Evolutionary conservation across 1,140 invertebrate species (phyloP).

Genomic region (Drosophila mauritiana): DNA sequence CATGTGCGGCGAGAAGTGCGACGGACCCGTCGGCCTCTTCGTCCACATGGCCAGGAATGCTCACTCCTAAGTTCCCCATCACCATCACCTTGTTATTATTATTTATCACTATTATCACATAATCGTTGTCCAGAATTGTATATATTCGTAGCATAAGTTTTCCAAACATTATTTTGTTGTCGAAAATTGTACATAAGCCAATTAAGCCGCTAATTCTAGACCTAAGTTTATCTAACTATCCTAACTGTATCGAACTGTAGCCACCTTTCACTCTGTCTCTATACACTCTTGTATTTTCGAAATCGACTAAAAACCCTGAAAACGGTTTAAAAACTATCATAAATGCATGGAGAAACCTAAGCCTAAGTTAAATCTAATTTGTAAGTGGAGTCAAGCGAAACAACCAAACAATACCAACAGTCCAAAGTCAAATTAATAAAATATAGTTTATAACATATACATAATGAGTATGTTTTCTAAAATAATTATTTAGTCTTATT

Average conservation of each 20-base stretch:
- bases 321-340: constrained; percentile 77
- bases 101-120: constrained; percentile 63
- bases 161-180: constrained; percentile 64
- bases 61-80: constrained; percentile 87
- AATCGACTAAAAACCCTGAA: constrained; percentile 67
- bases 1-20: constrained; percentile 93
- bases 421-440: constrained; percentile 77
- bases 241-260: constrained; percentile 33
- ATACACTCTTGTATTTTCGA: constrained; percentile 31
- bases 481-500: constrained; percentile 60
- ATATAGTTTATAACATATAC: constrained; percentile 56
- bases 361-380: constrained; percentile 46
- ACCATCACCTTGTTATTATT: constrained; percentile 57
- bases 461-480: constrained; percentile 20
- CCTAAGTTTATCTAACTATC: constrained; percentile 50
- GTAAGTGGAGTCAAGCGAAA: constrained; percentile 65
- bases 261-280: constrained; percentile 26
- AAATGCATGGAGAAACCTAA: constrained; percentile 36
- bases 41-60: constrained; percentile 94
- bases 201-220: constrained; percentile 59
- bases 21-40: constrained; percentile 95
- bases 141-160: constrained; percentile 70
- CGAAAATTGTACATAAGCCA: constrained; percentile 83
- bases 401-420: constrained; percentile 51
- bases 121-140: constrained; percentile 79